Evolutionary conservation across 2,888 invertebrate genomes (phyloP), one percentile per base, ranked within the genome.

Genomic region (Apeira syringaria): DNA sequence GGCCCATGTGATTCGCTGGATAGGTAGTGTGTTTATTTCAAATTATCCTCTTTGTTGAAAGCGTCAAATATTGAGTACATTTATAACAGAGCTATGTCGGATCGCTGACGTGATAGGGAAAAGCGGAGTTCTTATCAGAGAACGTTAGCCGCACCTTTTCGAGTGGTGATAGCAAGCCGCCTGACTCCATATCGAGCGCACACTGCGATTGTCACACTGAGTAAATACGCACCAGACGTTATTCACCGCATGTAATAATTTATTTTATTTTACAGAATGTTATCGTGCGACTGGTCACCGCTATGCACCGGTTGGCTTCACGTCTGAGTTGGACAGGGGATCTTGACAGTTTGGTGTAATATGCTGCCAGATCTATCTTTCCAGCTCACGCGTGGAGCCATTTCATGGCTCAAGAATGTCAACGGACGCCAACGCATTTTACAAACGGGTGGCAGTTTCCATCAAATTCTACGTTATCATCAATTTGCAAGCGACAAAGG

Each of bases 351-450:
- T 85, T 80, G 58, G 67, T 54, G 47, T 62, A 40, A 59, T 70
- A 70, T 69, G 80, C 86, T 90, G 90, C 90, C 90, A 90, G 90
- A 90, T 90, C 90, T 90, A 90, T 90, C 90, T 90, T 90, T 90
- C 90, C 90, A 90, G 90, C 90, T 90, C 89, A 88, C 86, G 74
- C 80, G 83, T 83, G 74, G 63, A 74, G 76, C 74, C 81, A 64
- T 70, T 57, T 50, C 67, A 40, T 57, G 25, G 37, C 37, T 22
- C 24, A 6, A 3, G 22, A 8, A 18, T 18, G 11, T 41, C 10
- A 3, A 31, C 26, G 11, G 7, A 15, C 30, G 15, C 17, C 10
- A 15, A 7, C 20, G 7, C 26, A 26, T 22, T 5, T 13, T 7
- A 6, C 38, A 4, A 7, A 4, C 15, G 1, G 2, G n/a, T n/a